Base-by-base conservation (phyloP, 2,113 vertebrate genomes). In the Calyptomena viridis region DNA sequence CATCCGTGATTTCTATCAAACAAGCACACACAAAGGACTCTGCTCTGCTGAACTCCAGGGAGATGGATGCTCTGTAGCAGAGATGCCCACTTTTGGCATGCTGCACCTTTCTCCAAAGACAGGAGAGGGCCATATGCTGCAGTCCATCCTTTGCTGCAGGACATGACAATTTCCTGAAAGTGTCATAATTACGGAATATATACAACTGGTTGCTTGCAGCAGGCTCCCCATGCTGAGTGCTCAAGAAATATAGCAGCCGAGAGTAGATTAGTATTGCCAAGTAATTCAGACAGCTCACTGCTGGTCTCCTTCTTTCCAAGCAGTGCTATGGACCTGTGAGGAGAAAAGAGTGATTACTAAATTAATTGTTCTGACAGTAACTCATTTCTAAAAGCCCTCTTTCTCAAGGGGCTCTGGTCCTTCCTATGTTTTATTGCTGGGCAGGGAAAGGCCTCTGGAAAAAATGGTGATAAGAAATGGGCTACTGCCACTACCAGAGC, bases 321-420 rank as follows among this genome's bases (percentile, higher is more conserved):
- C 1, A 4, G 27, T 42, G 31, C 28, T 80, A 79, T 20, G 69
- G 72, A 73, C 37, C 31, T 90, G 12, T 22, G 35, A 77, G 56
- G 59, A 93, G 42, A 74, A 76, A 69, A 78, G 73, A 92, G 18
- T 73, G 85, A 88, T 76, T 58, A 77, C 46, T 71, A 33, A 25
- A 39, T 77, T 92, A 92, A 95, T 90, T 93, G 68, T 81, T 88
- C 50, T 94, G 88, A 96, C 79, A 92, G 79, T 20, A 84, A 55
- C 30, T 92, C 56, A 35, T 88, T 85, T 80, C 83, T 92, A 90
- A 92, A 83, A 95, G 79, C 63, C 4, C 9, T 90, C 60, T 83
- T 94, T 90, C 90, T 92, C 68, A 42, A 55, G 88, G 46, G 92
- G 11, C 28, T 91, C 59, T 86, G 15, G 17, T 90, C 46, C 30